Evolutionary conservation across 2,113 vertebrate species (phyloP).

Genomic region (Anarhynchus alexandrinus): DNA sequence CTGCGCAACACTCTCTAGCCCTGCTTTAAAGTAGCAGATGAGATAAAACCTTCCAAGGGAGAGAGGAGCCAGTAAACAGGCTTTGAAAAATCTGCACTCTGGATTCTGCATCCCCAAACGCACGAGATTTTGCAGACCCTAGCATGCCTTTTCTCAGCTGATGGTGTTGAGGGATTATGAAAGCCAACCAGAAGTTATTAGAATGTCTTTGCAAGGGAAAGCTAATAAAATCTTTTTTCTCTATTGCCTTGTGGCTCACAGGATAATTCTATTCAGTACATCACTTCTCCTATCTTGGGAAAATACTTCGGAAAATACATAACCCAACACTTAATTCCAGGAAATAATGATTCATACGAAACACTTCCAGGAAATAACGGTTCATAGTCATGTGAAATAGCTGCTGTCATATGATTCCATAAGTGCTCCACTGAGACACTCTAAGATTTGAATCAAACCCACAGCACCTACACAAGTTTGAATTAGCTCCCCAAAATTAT

Average conservation of each 20-base stretch:
- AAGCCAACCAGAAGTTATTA: neutral
- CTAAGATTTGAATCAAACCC: neutral
- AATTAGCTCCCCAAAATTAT: neutral
- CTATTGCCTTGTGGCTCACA: neutral
- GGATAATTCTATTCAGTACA: neutral
- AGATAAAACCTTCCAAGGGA: neutral
- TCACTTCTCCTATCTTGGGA: neutral
- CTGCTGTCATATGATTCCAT: neutral
- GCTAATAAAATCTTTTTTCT: neutral
- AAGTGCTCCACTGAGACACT: neutral
- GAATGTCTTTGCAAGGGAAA: neutral
- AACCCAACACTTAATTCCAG: neutral
- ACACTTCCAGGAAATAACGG: neutral
- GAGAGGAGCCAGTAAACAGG: neutral
- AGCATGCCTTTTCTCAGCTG: neutral
- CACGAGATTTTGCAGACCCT: neutral
- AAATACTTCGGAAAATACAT: neutral
- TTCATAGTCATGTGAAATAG: neutral
- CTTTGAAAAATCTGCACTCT: neutral
- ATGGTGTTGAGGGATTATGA: neutral
- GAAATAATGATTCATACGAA: neutral
- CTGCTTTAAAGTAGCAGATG: neutral
- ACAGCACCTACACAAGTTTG: neutral
- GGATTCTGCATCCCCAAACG: neutral
- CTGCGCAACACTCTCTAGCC: neutral